These are phyloP conservation scores for Melanostigma gelatinosum DNA, from an alignment of 2,113 vertebrate species.

Conservation along the genomic window DNA sequence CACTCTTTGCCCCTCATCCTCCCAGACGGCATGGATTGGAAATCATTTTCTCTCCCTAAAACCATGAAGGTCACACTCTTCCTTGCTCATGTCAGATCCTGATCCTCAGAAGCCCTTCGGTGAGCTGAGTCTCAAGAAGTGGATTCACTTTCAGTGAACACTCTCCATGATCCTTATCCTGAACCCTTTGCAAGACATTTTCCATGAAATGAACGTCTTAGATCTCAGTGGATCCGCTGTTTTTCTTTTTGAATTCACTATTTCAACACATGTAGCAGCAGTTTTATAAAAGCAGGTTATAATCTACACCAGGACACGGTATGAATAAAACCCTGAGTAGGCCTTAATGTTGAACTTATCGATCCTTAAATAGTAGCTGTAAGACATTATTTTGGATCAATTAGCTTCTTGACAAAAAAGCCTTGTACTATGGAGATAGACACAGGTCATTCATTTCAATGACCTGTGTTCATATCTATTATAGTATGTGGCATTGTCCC, in stretches of 20 bases:
- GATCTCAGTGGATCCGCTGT: neutral
- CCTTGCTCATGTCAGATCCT: conserved; percentile 45
- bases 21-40: conserved; percentile 31
- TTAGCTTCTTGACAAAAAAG: neutral
- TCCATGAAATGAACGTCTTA: conserved; percentile 1
- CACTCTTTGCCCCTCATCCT: conserved; percentile 27
- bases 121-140: conserved; percentile 27
- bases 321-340: neutral
- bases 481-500: neutral
- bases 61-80: conserved; percentile 41
- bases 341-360: neutral
- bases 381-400: neutral
- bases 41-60: conserved; percentile 55
- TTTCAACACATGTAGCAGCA: neutral
- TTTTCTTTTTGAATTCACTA: neutral
- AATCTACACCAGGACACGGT: neutral
- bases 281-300: neutral
- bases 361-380: neutral
- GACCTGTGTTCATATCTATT: conserved; percentile 4
- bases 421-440: neutral
- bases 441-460: neutral
- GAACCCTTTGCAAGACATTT: conserved; percentile 21
- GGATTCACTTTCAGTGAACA: conserved; percentile 29
- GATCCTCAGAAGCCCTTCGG: conserved; percentile 44
- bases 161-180: conserved; percentile 23